phyloP scores from a whole-genome alignment of 2,113 vertebrate species.

The Donacobius atricapilla region DNA sequence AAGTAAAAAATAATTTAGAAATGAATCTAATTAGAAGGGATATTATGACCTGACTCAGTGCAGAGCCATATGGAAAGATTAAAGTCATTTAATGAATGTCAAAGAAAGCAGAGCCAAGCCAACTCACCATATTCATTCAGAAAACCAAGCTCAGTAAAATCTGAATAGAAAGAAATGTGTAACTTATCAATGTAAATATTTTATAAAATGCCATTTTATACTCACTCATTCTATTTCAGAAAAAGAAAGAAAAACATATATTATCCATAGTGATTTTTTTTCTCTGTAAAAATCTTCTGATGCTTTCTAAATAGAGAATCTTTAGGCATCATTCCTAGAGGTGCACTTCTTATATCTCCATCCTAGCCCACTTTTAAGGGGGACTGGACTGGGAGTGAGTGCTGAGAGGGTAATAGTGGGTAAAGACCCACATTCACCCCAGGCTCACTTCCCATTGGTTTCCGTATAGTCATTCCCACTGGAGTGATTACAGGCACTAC shows the following conservation, averaged over 20 bases:
- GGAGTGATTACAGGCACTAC: not conserved
- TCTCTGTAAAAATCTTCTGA: not conserved
- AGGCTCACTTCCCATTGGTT: not conserved
- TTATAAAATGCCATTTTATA: not conserved
- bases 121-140: not conserved
- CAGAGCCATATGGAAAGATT: not conserved
- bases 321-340: not conserved
- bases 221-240: not conserved
- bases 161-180: not conserved
- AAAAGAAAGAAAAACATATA: not conserved
- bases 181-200: not conserved
- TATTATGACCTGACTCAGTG: not conserved
- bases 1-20: not conserved
- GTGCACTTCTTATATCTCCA: not conserved
- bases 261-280: too few relatives aligned
- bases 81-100: not conserved
- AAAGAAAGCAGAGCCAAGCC: not conserved
- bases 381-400: fast-evolving
- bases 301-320: not conserved
- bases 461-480: not conserved
- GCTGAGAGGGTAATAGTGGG: fast-evolving
- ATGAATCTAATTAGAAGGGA: not conserved
- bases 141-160: not conserved
- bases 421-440: not conserved
- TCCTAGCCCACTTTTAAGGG: not conserved